Percentiles rank a stretch among this genome's conserved stretches.
Conservation (phyloP, 1,140 invertebrate genomes). For the Drosophila lacteicornis region DNA sequence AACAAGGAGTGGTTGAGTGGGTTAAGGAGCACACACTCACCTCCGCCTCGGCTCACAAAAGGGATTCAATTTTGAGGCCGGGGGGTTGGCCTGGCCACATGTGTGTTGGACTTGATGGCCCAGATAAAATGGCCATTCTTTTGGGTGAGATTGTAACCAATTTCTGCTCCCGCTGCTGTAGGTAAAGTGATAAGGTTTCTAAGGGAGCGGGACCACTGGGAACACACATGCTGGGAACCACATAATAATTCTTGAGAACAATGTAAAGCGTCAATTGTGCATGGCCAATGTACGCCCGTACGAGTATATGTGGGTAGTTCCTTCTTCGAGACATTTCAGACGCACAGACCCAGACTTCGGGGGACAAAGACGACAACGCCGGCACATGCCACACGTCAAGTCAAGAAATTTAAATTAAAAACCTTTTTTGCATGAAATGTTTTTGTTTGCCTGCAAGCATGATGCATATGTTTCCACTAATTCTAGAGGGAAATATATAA, state of each 20-base stretch:
- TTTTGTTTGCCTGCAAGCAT: constrained; percentile 53
- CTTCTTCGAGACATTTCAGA: constrained; percentile 37
- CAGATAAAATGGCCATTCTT: constrained; percentile 65
- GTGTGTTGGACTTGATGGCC: constrained; percentile 47
- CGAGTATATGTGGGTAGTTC: constrained; percentile 64
- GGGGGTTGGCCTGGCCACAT: constrained; percentile 38
- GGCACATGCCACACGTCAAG: constrained; percentile 80
- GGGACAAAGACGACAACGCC: constrained; percentile 68
- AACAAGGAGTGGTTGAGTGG: constrained; percentile 15
- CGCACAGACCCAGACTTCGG: constrained; percentile 47
- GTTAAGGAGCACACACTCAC: constrained; percentile 40
- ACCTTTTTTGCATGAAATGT: constrained; percentile 78
- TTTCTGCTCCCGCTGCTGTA: constrained; percentile 42
- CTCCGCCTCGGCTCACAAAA: constrained; percentile 25
- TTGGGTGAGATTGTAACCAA: constrained; percentile 59
- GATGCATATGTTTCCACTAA: constrained; percentile 65
- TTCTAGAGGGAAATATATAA: constrained; percentile 1
- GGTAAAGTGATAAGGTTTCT: constrained; percentile 63
- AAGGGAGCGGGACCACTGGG: constrained; percentile 13
- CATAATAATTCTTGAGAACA: constrained; percentile 81
- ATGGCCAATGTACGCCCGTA: constrained; percentile 57
- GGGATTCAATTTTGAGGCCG: constrained; percentile 47
- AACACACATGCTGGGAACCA: constrained; percentile 74
- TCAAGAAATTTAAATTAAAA: constrained; percentile 82
- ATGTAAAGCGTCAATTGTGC: constrained; percentile 81